phyloP scores from a whole-genome alignment of 30 jellyfish, hydroid and myxozoan genomes.

The Morbakka virulenta region DNA sequence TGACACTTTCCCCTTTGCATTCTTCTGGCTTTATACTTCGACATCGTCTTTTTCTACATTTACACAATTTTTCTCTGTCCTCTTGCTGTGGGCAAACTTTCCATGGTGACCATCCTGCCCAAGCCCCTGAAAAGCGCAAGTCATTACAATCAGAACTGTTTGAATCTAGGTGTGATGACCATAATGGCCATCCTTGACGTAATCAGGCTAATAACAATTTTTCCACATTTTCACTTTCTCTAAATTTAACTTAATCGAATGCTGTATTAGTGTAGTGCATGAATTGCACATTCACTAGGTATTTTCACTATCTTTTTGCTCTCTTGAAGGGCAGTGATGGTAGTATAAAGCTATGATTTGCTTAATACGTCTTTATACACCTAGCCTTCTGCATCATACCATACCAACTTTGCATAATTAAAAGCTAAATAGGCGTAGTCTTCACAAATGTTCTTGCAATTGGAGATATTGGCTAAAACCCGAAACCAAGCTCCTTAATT shows the following conservation, averaged over 20 bases:
- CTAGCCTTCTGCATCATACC: too few species aligned
- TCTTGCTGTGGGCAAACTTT: conserved; percentile 29
- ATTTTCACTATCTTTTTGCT: too few species aligned
- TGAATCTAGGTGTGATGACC: background rate
- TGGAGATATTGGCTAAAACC: too few species aligned
- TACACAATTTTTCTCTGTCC: conserved; percentile 49
- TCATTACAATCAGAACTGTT: background rate
- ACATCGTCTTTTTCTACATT: conserved; percentile 64
- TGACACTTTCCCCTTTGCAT: conserved; percentile 53
- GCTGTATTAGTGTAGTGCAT: too few species aligned
- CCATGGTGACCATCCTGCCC: conserved; percentile 76
- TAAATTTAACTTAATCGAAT: too few species aligned
- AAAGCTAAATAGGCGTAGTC: too few species aligned
- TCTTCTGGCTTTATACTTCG: conserved; percentile 52
- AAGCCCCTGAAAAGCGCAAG: conserved; percentile 24
- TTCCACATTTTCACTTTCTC: too few species aligned
- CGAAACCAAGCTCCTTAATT: too few species aligned
- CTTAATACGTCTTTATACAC: background rate
- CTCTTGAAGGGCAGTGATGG: background rate
- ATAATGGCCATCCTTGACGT: background rate
- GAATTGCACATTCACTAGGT: too few species aligned
- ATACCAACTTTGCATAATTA: too few species aligned
- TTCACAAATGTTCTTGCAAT: too few species aligned
- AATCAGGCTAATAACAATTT: too few species aligned
- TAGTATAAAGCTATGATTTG: background rate